Evolutionary conservation across 1,140 invertebrate species (phyloP).

Genomic region (Sarcophaga bullata): DNA sequence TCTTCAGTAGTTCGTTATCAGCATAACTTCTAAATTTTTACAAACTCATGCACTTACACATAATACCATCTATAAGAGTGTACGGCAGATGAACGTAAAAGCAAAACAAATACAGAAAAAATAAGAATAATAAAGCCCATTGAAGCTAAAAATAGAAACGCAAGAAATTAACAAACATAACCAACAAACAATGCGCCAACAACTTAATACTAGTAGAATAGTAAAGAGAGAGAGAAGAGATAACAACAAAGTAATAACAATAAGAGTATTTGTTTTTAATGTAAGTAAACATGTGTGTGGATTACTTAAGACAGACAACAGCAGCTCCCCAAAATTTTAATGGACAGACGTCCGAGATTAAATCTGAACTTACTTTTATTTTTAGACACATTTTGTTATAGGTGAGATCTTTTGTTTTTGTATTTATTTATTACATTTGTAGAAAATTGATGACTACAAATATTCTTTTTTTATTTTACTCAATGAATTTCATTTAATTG

Average conservation of each 20-base stretch:
- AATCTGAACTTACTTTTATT: background rate
- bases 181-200: slow-evolving; percentile 29
- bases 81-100: background rate
- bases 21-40: background rate
- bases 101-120: slow-evolving; percentile 17
- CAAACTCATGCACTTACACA: background rate
- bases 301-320: no score
- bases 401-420: background rate
- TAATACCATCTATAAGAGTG: background rate
- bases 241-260: background rate
- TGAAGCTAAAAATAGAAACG: slow-evolving; percentile 35
- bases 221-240: background rate
- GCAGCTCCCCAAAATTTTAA: no score
- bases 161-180: slow-evolving; percentile 20
- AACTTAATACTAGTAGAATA: background rate
- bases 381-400: background rate
- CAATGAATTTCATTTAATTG: slow-evolving; percentile 8
- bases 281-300: no score
- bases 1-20: background rate
- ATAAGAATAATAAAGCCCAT: background rate
- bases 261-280: background rate
- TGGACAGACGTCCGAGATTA: no score
- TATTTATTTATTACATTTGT: background rate
- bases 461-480: background rate
- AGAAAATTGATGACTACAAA: background rate